Evolutionary conservation across 2,113 vertebrate species (phyloP), one percentile per base, ranked within the genome.

Genomic region (Delphinus delphis): DNA sequence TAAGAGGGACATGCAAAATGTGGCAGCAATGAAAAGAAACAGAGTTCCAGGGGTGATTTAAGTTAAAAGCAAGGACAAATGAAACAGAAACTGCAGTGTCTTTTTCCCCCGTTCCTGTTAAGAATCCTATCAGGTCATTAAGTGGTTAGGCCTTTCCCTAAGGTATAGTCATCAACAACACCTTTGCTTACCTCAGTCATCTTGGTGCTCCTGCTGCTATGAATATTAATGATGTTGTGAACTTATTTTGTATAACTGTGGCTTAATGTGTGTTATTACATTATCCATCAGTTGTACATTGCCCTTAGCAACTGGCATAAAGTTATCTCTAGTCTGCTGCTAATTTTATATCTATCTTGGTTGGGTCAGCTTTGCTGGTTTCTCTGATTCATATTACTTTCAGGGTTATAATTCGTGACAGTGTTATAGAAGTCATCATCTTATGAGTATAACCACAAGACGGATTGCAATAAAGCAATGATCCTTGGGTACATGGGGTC

Each of bases 161-260:
- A 96, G n/a, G 60, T 65, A 74, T 31, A 33, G 53, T 38, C 80
- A 81, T 74, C 90, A 96, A 73, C 41, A 53, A 58, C 55, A 25
- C 94, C 90, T 77, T 88, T 67, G 84, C 68, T 3, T n/a, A 90
- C 73, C 36, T 96, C 77, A 86, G 96, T 97, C 97, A 97, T 84
- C 86, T 36, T n/a, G 25, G 20, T 85, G 90, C 93, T 85, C 93
- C 95, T 94, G 97, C 96, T 98, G 96, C 70, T 98, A 93, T 1
- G 12, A 58, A 97, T 98, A 97, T 97, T 98, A 97, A 98, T 77
- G 33, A 85, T 71, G 6, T 87, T 96, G 85, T 94, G 47, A 93
- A 90, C 88, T 95, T 91, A 41, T 74, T 97, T 77, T 71, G 98
- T 23, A 8, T 63, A 87, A 97, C 53, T 0, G 3, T 91, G 73